Percentiles rank a stretch among this genome's conserved stretches.
These are phyloP conservation scores for Megaustenia siamemsis DNA, from an alignment of 2,888 invertebrate genomes.

Conservation along the genomic window DNA sequence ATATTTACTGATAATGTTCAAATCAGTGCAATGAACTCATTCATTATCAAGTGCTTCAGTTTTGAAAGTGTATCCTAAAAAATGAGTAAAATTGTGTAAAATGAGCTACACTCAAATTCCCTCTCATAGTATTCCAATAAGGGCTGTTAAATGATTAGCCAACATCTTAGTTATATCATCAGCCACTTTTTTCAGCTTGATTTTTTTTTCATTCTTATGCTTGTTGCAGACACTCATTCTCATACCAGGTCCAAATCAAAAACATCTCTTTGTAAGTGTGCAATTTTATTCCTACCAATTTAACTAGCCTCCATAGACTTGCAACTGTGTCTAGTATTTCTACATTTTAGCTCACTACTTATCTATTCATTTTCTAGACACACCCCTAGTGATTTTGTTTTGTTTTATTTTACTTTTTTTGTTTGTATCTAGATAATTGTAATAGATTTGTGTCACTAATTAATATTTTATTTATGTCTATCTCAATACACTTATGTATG, in stretches of 20 bases:
- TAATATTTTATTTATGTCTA: neutral
- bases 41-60: too few relatives aligned
- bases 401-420: neutral
- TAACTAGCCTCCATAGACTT: neutral
- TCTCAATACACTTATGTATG: too few relatives aligned
- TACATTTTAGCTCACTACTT: neutral
- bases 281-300: neutral
- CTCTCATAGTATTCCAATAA: neutral
- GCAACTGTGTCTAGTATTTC: neutral
- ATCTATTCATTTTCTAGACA: neutral
- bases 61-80: too few relatives aligned
- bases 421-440: neutral
- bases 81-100: too few relatives aligned
- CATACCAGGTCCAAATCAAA: slow-evolving; percentile 38
- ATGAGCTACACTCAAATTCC: neutral
- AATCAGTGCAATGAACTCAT: too few relatives aligned
- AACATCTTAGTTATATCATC: neutral
- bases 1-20: too few relatives aligned
- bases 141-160: neutral
- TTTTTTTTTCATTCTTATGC: neutral
- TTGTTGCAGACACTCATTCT: slow-evolving; percentile 23
- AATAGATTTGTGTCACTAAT: neutral
- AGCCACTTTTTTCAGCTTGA: too few relatives aligned
- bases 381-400: neutral
- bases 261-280: slow-evolving; percentile 47